phyloP scores from a whole-genome alignment of 2,797 vertebrate genomes.

The Dipus sagitta region DNA sequence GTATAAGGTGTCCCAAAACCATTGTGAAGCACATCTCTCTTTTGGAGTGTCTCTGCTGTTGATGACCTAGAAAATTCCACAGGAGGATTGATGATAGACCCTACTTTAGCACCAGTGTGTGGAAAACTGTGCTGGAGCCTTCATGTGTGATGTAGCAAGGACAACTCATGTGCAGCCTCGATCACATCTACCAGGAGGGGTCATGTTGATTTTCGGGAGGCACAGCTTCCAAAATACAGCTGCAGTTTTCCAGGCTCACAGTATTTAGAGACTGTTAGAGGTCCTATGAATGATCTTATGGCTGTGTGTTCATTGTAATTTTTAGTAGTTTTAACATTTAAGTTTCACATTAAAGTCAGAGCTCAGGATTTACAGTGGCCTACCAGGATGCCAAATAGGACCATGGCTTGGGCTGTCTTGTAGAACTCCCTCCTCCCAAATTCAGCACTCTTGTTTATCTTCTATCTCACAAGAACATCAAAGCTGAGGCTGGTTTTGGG shows the following conservation, averaged over 20 bases:
- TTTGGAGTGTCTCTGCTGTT: neutral
- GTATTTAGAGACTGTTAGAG: neutral
- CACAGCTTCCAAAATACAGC: neutral
- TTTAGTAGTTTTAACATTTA: neutral
- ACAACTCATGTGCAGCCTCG: neutral
- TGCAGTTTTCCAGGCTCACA: neutral
- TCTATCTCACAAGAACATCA: neutral
- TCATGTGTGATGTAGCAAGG: neutral
- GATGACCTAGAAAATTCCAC: too few species aligned
- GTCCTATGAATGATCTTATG: too few species aligned
- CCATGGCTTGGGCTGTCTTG: neutral
- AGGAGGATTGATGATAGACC: neutral
- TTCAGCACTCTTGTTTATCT: neutral
- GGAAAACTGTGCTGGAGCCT: neutral
- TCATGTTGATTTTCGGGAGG: accelerated
- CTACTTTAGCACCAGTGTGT: neutral
- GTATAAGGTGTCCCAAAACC: too few species aligned
- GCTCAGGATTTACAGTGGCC: neutral
- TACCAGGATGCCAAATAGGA: neutral
- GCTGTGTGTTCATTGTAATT: too few species aligned
- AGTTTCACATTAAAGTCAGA: neutral
- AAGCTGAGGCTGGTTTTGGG: neutral
- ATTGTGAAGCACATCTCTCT: neutral
- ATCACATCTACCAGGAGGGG: neutral
- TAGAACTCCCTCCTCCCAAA: too few species aligned